Evolutionary conservation across 23 tunicate species (phyloP).

Genomic region (Styela plicata): DNA sequence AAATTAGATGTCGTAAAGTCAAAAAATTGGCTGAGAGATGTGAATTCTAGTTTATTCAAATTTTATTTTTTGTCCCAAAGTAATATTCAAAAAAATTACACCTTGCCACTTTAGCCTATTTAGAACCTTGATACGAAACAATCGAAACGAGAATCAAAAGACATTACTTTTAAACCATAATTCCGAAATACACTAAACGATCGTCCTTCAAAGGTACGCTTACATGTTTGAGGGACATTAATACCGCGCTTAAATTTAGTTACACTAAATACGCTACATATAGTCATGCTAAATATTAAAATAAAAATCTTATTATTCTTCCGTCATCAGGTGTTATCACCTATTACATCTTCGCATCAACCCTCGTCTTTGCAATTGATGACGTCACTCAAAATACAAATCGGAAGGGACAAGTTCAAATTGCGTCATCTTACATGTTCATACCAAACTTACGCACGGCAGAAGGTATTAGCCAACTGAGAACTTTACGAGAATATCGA

Average conservation of each 20-base stretch:
- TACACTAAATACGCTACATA: neutral
- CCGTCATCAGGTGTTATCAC: neutral
- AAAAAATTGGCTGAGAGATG: neutral
- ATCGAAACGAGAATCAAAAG: neutral
- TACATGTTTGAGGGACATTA: too few relatives aligned
- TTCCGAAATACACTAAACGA: too few relatives aligned
- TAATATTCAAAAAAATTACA: too few relatives aligned
- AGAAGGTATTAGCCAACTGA: conserved; percentile 1
- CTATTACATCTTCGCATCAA: neutral
- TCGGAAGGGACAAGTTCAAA: neutral
- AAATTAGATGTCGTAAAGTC: neutral
- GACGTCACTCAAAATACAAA: neutral
- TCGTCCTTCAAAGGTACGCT: too few relatives aligned
- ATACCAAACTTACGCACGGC: conserved; percentile 13
- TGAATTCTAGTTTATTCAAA: neutral
- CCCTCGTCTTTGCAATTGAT: neutral
- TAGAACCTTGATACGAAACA: neutral
- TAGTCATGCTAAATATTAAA: neutral
- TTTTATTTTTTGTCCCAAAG: too few relatives aligned
- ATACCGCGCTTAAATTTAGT: too few relatives aligned
- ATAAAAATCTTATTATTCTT: neutral
- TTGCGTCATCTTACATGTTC: conserved; percentile 15
- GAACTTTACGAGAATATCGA: conserved; percentile 9
- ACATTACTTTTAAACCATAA: neutral
- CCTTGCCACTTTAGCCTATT: neutral